Evolutionary conservation across 2,888 invertebrate species (phyloP).

Genomic region (Hermaeophaga mercurialis): DNA sequence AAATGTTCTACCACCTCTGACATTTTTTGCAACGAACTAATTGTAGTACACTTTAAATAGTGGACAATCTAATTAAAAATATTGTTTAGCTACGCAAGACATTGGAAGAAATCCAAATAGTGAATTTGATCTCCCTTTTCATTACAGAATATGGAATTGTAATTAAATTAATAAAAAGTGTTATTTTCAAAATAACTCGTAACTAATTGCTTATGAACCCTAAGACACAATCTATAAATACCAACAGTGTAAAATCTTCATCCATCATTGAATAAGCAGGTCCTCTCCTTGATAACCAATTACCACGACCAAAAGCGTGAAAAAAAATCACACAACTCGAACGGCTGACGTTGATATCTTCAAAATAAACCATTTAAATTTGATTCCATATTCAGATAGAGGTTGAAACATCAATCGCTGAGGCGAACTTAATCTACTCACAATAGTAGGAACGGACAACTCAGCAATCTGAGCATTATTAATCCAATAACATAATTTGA

Average conservation of each 20-base stretch:
- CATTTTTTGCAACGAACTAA: too few relatives aligned
- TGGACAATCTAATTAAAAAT: too few relatives aligned
- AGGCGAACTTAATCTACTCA: slow-evolving; percentile 24
- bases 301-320: not conserved
- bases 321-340: not conserved
- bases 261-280: slow-evolving; percentile 10
- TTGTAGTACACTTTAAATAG: too few relatives aligned
- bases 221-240: too few relatives aligned
- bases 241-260: not conserved
- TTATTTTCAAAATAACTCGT: too few relatives aligned
- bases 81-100: too few relatives aligned
- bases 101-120: too few relatives aligned
- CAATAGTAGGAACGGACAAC: slow-evolving; percentile 23
- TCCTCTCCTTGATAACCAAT: slow-evolving; percentile 10
- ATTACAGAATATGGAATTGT: too few relatives aligned
- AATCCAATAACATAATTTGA: slow-evolving; percentile 31
- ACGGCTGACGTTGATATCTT: slow-evolving; percentile 14
- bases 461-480: slow-evolving; percentile 22
- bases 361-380: slow-evolving; percentile 7
- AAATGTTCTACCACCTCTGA: too few relatives aligned
- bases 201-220: too few relatives aligned
- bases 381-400: slow-evolving; percentile 21
- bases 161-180: too few relatives aligned
- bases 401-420: slow-evolving; percentile 27
- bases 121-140: too few relatives aligned